Percentiles rank a stretch among this genome's conserved stretches.
Conservation (phyloP, 2,797 vertebrate genomes). For the Potorous gilbertii region DNA sequence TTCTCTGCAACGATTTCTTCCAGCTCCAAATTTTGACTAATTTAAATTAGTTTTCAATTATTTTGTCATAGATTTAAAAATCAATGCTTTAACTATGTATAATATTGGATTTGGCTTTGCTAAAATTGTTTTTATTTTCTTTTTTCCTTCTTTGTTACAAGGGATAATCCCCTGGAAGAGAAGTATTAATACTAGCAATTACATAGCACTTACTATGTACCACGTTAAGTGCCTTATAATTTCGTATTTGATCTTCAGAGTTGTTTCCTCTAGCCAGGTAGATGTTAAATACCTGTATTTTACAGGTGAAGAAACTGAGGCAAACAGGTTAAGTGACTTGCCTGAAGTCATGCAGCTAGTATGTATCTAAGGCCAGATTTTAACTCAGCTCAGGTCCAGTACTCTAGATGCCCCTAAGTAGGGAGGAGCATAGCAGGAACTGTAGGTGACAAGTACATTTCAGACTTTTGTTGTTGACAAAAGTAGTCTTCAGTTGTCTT, state of each 20-base stretch:
- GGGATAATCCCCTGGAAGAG: not conserved
- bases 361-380: not conserved
- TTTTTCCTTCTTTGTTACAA: not conserved
- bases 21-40: not conserved
- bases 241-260: not conserved
- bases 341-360: not conserved
- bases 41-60: conserved; percentile 45
- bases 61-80: conserved; percentile 43
- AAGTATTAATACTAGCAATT: not conserved
- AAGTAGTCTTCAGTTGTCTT: not conserved
- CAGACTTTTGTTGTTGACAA: not conserved
- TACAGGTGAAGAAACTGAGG: not conserved
- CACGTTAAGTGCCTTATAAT: too few relatives aligned
- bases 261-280: too few relatives aligned
- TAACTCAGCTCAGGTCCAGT: not conserved
- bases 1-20: not conserved
- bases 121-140: not conserved
- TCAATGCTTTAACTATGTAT: not conserved
- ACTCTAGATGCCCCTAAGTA: not conserved
- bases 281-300: not conserved
- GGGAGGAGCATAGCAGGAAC: not conserved
- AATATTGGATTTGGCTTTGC: not conserved
- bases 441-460: too few relatives aligned
- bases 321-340: not conserved
- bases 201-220: not conserved